These are phyloP conservation scores for Myotis brandtii DNA, from an alignment of 2,113 vertebrate genomes.

Conservation along the genomic window DNA sequence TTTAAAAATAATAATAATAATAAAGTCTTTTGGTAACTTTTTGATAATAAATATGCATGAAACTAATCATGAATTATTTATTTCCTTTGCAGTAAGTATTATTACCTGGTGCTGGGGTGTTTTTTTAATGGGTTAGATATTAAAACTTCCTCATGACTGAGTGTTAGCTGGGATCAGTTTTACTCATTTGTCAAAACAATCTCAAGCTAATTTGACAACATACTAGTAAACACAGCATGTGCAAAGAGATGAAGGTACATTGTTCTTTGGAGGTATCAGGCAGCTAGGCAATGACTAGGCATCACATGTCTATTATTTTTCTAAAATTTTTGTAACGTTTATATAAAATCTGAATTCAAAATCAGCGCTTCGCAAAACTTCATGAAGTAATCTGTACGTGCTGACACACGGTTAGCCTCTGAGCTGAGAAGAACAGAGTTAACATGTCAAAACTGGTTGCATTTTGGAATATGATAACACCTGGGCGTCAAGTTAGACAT, in stretches of 20 bases:
- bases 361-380: slow-evolving; percentile 56
- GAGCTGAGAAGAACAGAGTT: slow-evolving; percentile 75
- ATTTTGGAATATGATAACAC: slow-evolving; percentile 69
- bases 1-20: no score
- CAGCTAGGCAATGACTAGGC: neutral
- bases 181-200: slow-evolving; percentile 73
- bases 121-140: slow-evolving; percentile 51
- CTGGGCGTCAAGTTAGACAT: slow-evolving; percentile 25
- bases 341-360: slow-evolving; percentile 65
- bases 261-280: slow-evolving; percentile 39
- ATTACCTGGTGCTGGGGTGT: slow-evolving; percentile 32
- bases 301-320: neutral
- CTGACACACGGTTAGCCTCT: slow-evolving; percentile 46
- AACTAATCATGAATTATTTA: slow-evolving; percentile 54
- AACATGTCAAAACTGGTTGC: slow-evolving; percentile 56
- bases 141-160: slow-evolving; percentile 47
- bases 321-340: slow-evolving; percentile 8
- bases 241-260: slow-evolving; percentile 49
- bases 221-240: neutral
- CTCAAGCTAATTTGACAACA: slow-evolving; percentile 55
- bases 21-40: slow-evolving; percentile 37
- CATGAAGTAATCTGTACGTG: slow-evolving; percentile 68
- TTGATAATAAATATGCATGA: slow-evolving; percentile 48
- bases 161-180: slow-evolving; percentile 43
- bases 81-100: slow-evolving; percentile 38